Conservation (phyloP, 2,888 invertebrate species). For the Tubiluchus corallicola region DNA sequence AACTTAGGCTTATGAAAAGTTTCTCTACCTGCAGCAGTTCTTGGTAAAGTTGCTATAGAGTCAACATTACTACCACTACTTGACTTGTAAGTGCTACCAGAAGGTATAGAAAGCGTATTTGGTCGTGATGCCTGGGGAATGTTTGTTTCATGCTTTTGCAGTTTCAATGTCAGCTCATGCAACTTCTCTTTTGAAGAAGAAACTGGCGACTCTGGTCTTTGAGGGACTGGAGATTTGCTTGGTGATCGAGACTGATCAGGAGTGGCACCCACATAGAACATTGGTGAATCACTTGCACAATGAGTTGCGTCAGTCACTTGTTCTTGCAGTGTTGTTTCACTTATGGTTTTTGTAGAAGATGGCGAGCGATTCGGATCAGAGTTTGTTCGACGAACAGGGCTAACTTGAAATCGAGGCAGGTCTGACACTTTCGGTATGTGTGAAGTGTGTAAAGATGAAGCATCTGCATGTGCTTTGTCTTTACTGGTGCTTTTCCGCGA, state of each 20-base stretch:
- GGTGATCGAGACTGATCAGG: background rate
- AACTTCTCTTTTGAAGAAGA: background rate
- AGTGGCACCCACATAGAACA: background rate
- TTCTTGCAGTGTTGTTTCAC: background rate
- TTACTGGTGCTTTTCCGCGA: too few relatives aligned
- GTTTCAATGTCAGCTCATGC: constrained; percentile 3
- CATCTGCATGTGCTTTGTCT: background rate
- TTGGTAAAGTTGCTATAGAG: too few relatives aligned
- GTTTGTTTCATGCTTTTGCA: background rate
- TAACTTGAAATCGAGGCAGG: background rate
- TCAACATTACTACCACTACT: too few relatives aligned
- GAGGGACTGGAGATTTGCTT: background rate
- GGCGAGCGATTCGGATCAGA: background rate
- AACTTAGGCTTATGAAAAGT: too few relatives aligned
- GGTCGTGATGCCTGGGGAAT: constrained; percentile 1
- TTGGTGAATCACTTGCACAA: background rate
- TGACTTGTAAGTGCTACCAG: background rate
- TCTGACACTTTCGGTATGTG: background rate
- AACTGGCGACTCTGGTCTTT: background rate
- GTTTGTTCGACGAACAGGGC: background rate
- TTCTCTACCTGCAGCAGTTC: too few relatives aligned
- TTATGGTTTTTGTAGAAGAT: too few relatives aligned
- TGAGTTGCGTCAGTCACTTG: background rate
- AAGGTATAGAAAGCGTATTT: background rate
- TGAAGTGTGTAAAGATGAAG: background rate